A percentile compares a stretch with the other conserved stretches of the same genome.
These are phyloP conservation scores for Anorthoa munda DNA, from an alignment of 2,888 invertebrate genomes.

Conservation along the genomic window DNA sequence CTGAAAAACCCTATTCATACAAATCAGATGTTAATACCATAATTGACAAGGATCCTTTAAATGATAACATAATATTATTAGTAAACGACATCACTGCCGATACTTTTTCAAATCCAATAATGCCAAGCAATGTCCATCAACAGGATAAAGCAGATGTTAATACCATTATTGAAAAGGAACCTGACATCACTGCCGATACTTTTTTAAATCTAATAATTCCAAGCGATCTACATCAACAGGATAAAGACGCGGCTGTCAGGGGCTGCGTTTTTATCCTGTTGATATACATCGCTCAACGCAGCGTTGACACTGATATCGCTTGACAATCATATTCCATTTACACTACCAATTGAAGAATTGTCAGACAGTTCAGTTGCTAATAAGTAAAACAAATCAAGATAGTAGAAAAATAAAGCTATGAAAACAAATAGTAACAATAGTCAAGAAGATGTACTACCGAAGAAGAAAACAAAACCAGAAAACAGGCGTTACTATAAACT, in stretches of 20 bases:
- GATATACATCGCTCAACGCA: too few relatives aligned
- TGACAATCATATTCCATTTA: constrained; percentile 9
- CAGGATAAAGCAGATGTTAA: too few relatives aligned
- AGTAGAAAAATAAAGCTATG: background rate
- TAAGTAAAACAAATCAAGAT: background rate
- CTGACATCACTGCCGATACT: constrained; percentile 3
- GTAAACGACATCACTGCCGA: background rate
- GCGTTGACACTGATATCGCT: constrained; percentile 6
- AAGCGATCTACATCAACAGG: background rate
- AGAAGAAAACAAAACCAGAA: constrained; percentile 5
- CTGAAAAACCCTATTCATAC: constrained; percentile 10
- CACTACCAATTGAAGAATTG: background rate
- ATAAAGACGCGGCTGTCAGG: constrained; percentile 4
- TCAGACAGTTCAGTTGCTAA: constrained; percentile 6
- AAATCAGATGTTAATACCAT: constrained; percentile 8
- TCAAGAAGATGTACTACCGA: constrained; percentile 5
- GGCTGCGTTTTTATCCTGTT: too few relatives aligned
- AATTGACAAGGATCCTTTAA: background rate
- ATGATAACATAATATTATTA: background rate
- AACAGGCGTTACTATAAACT: too few relatives aligned
- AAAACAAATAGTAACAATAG: constrained; percentile 6
- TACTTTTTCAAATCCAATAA: background rate
- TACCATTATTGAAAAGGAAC: background rate
- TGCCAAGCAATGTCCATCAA: background rate
- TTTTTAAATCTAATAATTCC: background rate